Evolutionary conservation across 2,113 vertebrate genomes (phyloP).

Genomic region (Pandion haliaetus): DNA sequence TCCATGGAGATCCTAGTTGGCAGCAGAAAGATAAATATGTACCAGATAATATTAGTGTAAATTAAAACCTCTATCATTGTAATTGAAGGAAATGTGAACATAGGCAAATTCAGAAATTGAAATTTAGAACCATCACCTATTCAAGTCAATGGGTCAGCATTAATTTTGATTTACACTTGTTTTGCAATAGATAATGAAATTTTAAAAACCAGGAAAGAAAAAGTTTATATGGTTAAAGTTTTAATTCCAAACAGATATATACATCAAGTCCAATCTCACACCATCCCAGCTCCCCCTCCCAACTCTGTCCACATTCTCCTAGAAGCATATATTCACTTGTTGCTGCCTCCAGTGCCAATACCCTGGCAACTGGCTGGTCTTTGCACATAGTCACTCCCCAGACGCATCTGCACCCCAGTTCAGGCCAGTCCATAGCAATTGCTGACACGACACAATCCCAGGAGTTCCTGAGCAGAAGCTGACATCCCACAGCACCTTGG

Average conservation of each 20-base stretch:
- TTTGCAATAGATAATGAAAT: neutral
- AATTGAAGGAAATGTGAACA: slow-evolving; percentile 23
- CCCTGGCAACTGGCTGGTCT: neutral
- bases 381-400: neutral
- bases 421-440: neutral
- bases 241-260: neutral
- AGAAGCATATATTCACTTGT: neutral
- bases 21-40: slow-evolving; percentile 32
- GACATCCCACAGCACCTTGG: neutral
- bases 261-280: neutral
- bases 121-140: slow-evolving; percentile 4
- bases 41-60: slow-evolving; percentile 21
- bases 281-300: neutral
- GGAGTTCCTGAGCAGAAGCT: neutral
- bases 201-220: neutral
- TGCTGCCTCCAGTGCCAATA: neutral
- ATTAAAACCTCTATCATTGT: slow-evolving; percentile 14
- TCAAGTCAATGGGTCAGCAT: neutral
- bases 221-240: neutral
- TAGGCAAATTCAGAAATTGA: slow-evolving; percentile 14
- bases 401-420: neutral
- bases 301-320: neutral
- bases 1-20: slow-evolving; percentile 11
- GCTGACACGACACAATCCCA: neutral
- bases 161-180: slow-evolving; percentile 20